phyloP scores from a whole-genome alignment of 2,113 vertebrate genomes.

The Labrus mixtus region DNA sequence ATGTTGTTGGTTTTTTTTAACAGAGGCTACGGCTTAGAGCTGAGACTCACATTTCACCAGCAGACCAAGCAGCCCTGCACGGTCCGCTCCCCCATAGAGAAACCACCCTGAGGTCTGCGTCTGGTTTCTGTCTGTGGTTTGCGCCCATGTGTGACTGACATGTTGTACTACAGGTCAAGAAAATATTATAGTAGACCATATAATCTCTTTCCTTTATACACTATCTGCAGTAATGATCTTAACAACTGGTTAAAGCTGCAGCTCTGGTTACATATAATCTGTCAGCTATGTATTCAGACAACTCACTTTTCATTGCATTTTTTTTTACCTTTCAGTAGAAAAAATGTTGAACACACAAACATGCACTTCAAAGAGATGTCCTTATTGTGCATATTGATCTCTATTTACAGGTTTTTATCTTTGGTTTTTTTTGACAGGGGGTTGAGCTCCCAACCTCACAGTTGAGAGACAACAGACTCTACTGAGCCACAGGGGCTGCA shows the following conservation, averaged over 20 bases:
- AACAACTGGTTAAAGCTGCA: neutral
- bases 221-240: constrained; percentile 5
- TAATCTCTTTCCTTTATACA: neutral
- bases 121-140: constrained; percentile 25
- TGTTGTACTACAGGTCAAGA: constrained; percentile 20
- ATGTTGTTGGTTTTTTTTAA: neutral
- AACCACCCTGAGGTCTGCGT: constrained; percentile 1
- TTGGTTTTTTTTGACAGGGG: neutral
- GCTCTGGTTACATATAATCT: neutral
- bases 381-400: neutral
- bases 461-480: too few relatives aligned
- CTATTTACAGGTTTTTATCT: neutral
- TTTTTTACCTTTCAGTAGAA: too few relatives aligned
- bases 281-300: neutral
- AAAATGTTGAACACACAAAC: neutral
- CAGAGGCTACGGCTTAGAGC: too few relatives aligned
- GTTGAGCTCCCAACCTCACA: too few relatives aligned
- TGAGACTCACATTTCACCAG: constrained; percentile 49
- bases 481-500: too few relatives aligned
- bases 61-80: neutral
- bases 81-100: neutral
- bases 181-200: constrained; percentile 17
- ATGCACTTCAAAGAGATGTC: neutral
- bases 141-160: constrained; percentile 30
- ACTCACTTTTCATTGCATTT: neutral